Percentiles rank a stretch among this genome's conserved stretches.
Evolutionary conservation across 2,888 invertebrate species (phyloP).

Genomic region (Drosophila recens): DNA sequence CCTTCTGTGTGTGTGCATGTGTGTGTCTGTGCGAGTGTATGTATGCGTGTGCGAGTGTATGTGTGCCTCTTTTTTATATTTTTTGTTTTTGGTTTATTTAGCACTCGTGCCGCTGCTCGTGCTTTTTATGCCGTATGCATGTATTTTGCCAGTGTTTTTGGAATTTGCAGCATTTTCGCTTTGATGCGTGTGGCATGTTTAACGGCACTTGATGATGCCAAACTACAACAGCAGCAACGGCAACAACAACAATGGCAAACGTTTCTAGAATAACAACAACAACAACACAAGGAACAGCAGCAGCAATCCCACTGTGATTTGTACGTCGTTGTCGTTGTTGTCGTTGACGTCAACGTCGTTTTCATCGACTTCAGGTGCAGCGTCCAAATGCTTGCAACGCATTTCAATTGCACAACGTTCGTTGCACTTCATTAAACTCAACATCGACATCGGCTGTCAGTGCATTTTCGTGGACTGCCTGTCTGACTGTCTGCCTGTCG

Average conservation of each 20-base stretch:
- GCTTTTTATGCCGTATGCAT: constrained; percentile 60
- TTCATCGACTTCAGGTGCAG: constrained; percentile 35
- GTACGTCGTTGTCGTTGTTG: constrained; percentile 38
- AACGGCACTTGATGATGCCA: constrained; percentile 63
- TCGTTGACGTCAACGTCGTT: constrained; percentile 10
- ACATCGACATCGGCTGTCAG: constrained; percentile 58
- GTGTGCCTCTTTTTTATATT: constrained; percentile 7
- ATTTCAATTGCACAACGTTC: constrained; percentile 71
- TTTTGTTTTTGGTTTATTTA: constrained; percentile 45
- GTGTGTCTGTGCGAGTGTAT: not conserved
- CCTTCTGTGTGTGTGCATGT: not conserved
- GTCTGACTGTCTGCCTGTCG: constrained; percentile 22
- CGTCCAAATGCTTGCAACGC: constrained; percentile 55
- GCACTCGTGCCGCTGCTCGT: constrained; percentile 41
- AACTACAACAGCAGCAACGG: constrained; percentile 26
- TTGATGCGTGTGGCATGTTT: constrained; percentile 72
- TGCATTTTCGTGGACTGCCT: constrained; percentile 36
- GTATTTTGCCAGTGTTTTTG: constrained; percentile 41
- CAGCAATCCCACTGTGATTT: constrained; percentile 43
- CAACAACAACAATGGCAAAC: constrained; percentile 31
- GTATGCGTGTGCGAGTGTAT: not conserved
- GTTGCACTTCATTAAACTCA: constrained; percentile 78
- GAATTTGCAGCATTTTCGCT: constrained; percentile 63
- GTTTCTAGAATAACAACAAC: constrained; percentile 14
- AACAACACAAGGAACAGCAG: constrained; percentile 6